phyloP scores from a whole-genome alignment of 1,140 invertebrate genomes.

The Drosophila kepulauana region DNA sequence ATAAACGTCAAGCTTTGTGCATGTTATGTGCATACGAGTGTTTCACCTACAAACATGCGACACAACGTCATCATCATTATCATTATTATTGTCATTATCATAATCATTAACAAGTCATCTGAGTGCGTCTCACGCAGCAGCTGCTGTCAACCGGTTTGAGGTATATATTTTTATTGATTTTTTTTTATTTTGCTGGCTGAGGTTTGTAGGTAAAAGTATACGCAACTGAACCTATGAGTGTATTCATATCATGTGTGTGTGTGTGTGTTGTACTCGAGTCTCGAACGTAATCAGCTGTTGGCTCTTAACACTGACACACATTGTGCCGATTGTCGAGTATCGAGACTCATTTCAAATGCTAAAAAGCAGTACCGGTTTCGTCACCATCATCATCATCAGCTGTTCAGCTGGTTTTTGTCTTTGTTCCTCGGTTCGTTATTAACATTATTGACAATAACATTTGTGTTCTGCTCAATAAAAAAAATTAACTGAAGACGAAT shows the following conservation, averaged over 20 bases:
- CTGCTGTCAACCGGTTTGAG: slow-evolving; percentile 44
- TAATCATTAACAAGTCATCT: slow-evolving; percentile 28
- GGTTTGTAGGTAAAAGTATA: slow-evolving; percentile 8
- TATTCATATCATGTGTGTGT: slow-evolving; percentile 18
- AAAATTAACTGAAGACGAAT: neutral
- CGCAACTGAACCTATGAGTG: neutral
- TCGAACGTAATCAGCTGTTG: slow-evolving; percentile 42
- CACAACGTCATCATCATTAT: slow-evolving; percentile 3
- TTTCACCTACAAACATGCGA: slow-evolving; percentile 21
- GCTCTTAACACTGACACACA: slow-evolving; percentile 48
- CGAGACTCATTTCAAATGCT: slow-evolving; percentile 17
- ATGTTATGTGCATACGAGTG: slow-evolving; percentile 1
- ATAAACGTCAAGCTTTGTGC: slow-evolving; percentile 5
- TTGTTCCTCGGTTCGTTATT: neutral
- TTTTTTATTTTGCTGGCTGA: slow-evolving; percentile 21
- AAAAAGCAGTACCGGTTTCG: slow-evolving; percentile 24
- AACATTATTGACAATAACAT: slow-evolving; percentile 10
- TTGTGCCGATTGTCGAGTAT: slow-evolving; percentile 7
- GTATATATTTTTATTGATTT: slow-evolving; percentile 43
- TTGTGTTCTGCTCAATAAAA: slow-evolving; percentile 11
- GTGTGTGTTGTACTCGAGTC: slow-evolving; percentile 14
- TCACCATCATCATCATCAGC: slow-evolving; percentile 37
- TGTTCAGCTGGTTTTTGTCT: slow-evolving; percentile 25
- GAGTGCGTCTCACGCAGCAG: slow-evolving; percentile 43
- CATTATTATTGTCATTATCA: slow-evolving; percentile 9